A percentile compares a stretch with the other conserved stretches of the same genome.
These are phyloP conservation scores for Amblyopsis rosae DNA, from an alignment of 2,113 vertebrate species.

Conservation along the genomic window DNA sequence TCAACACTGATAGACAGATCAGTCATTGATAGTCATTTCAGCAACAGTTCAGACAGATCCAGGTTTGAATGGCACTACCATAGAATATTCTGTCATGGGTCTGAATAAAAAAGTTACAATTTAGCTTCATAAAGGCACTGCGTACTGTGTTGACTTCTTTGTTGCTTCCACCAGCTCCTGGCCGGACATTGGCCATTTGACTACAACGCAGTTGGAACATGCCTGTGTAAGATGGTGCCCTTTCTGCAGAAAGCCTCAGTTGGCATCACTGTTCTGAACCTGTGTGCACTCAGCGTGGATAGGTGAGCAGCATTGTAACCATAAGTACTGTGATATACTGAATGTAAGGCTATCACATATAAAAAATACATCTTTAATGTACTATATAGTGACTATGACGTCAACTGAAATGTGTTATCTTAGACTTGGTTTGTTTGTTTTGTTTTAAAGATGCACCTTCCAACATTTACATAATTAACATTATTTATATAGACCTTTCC, in stretches of 20 bases:
- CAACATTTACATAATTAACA: too few relatives aligned
- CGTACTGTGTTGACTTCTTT: constrained; percentile 31
- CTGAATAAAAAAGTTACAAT: too few relatives aligned
- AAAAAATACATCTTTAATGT: too few relatives aligned
- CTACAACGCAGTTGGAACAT: constrained; percentile 76
- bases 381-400: too few relatives aligned
- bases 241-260: constrained; percentile 98
- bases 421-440: too few relatives aligned
- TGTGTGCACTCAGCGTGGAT: constrained; percentile 97
- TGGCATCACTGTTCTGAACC: constrained; percentile 95
- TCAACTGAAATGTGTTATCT: too few relatives aligned
- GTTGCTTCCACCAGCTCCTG: constrained; percentile 79
- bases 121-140: constrained; percentile 5
- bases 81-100: too few relatives aligned
- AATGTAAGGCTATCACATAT: constrained; percentile 26
- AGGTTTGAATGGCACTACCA: background rate
- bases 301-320: constrained; percentile 76
- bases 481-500: too few relatives aligned
- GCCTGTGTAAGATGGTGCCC: constrained; percentile 91
- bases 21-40: too few relatives aligned
- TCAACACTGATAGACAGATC: too few relatives aligned
- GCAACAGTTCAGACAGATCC: too few relatives aligned
- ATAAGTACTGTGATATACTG: background rate
- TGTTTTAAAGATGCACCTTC: too few relatives aligned
- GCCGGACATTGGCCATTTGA: constrained; percentile 83